phyloP scores from a whole-genome alignment of 2,888 invertebrate genomes.

The Drosophila birchii region DNA sequence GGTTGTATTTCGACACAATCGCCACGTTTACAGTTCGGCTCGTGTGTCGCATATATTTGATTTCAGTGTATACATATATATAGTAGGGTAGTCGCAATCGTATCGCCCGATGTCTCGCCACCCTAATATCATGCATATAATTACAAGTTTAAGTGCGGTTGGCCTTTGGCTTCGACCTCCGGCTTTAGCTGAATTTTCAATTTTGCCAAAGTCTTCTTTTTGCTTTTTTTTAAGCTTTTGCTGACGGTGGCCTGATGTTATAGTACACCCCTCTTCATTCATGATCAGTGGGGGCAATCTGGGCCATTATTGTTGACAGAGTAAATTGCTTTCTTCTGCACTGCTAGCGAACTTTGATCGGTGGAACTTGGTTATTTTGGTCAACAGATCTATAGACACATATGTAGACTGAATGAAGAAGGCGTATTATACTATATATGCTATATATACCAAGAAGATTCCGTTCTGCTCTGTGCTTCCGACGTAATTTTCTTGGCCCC shows the following conservation, averaged over 20 bases:
- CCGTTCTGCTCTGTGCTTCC: constrained; percentile 27
- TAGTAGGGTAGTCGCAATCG: neutral
- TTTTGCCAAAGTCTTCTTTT: constrained; percentile 7
- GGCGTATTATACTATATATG: constrained; percentile 6
- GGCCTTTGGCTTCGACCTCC: constrained; percentile 43
- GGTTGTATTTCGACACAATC: constrained; percentile 26
- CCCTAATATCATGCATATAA: constrained; percentile 37
- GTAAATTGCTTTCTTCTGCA: constrained; percentile 24
- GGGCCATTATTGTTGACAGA: constrained; percentile 19
- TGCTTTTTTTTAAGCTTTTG: constrained; percentile 22
- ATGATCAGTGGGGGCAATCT: constrained; percentile 5
- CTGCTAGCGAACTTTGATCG: constrained; percentile 35
- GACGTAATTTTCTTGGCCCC: constrained; percentile 53
- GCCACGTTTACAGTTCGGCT: constrained; percentile 8
- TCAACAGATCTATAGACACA: constrained; percentile 10
- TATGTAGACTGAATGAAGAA: constrained; percentile 30
- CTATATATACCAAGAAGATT: constrained; percentile 11
- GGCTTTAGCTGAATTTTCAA: constrained; percentile 27
- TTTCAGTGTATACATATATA: constrained; percentile 6
- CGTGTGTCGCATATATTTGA: constrained; percentile 20
- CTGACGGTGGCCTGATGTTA: constrained; percentile 11
- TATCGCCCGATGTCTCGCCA: constrained; percentile 34
- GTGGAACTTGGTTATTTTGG: constrained; percentile 39
- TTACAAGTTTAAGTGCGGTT: constrained; percentile 45
- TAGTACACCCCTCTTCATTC: constrained; percentile 17